These are phyloP conservation scores for Electrophaes corylata DNA, from an alignment of 2,888 invertebrate genomes.

Conservation along the genomic window DNA sequence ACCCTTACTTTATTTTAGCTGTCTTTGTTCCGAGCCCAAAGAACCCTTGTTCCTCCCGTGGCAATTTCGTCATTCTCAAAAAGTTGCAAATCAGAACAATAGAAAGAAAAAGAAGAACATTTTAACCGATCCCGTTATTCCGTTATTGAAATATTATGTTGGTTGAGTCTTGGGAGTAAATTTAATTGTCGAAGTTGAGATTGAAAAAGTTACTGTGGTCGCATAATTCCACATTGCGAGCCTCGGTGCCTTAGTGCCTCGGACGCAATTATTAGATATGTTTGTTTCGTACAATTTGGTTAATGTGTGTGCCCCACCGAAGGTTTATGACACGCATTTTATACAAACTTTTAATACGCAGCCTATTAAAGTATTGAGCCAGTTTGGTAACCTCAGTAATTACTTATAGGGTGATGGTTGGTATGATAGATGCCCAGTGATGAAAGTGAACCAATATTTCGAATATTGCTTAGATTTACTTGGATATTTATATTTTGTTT, in stretches of 20 bases:
- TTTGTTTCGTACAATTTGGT: constrained; percentile 77
- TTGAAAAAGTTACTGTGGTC: constrained; percentile 80
- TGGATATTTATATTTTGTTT: not conserved
- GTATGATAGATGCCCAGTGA: too few species aligned
- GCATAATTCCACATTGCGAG: constrained; percentile 72
- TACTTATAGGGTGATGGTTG: not conserved
- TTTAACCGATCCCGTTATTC: constrained; percentile 57
- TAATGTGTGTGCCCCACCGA: constrained; percentile 62
- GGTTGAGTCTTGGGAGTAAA: constrained; percentile 71
- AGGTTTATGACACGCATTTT: constrained; percentile 68
- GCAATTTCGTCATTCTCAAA: constrained; percentile 20
- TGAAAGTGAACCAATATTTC: constrained; percentile 2
- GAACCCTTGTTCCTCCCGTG: not conserved
- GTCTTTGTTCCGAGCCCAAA: not conserved
- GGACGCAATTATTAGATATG: constrained; percentile 75
- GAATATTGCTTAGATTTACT: too few species aligned
- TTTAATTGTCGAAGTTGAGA: constrained; percentile 82
- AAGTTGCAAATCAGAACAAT: constrained; percentile 37
- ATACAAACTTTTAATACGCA: constrained; percentile 37
- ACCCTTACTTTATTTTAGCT: not conserved
- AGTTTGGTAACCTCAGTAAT: constrained; percentile 16
- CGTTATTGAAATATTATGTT: constrained; percentile 77
- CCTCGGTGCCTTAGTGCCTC: constrained; percentile 58
- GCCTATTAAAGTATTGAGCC: constrained; percentile 39
- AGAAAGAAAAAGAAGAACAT: constrained; percentile 47